Evolutionary conservation across 2,113 vertebrate species (phyloP).

Genomic region (Formicarius rufipectus): DNA sequence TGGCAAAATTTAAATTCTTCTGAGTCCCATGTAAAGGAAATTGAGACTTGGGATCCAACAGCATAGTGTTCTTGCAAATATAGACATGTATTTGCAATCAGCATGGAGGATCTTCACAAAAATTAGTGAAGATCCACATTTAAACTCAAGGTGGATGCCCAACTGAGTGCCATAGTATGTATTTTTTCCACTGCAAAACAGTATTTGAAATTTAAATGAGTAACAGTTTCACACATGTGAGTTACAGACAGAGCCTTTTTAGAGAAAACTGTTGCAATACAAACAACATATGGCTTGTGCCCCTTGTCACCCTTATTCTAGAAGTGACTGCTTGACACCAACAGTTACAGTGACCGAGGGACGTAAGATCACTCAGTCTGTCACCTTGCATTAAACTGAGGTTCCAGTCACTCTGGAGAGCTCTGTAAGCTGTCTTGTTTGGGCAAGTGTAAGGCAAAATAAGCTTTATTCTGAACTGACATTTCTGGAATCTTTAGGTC

Average conservation of each 20-base stretch:
- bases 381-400: background rate
- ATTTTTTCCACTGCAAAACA: background rate
- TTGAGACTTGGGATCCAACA: background rate
- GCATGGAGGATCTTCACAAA: background rate
- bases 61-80: background rate
- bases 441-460: background rate
- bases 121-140: background rate
- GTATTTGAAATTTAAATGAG: background rate
- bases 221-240: background rate
- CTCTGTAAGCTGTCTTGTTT: background rate
- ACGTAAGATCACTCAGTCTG: background rate
- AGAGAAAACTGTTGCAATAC: background rate
- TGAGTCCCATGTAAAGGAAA: background rate
- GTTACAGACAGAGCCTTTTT: background rate
- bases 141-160: background rate
- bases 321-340: background rate
- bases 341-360: background rate
- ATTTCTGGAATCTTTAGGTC: background rate
- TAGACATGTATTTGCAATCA: background rate
- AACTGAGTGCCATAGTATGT: background rate
- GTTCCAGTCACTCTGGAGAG: background rate
- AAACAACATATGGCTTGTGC: background rate
- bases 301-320: background rate
- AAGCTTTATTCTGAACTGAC: background rate
- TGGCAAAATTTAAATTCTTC: background rate